phyloP scores from a whole-genome alignment of 2,797 vertebrate genomes.

The Ceryle rudis region DNA sequence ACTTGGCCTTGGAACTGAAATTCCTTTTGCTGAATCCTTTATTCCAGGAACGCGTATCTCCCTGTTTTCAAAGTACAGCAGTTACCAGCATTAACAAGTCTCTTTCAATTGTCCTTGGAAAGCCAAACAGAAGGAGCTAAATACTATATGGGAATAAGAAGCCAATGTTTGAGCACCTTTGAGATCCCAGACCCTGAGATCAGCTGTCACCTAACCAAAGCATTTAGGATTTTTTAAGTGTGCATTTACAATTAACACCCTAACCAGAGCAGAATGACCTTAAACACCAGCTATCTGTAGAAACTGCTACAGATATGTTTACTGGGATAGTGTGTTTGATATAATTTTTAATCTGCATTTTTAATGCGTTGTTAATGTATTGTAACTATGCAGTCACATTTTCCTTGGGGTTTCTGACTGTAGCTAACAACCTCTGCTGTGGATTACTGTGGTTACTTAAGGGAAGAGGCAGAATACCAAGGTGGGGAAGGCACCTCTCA shows the following conservation, averaged over 20 bases:
- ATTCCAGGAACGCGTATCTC: not conserved
- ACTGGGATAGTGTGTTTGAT: not conserved
- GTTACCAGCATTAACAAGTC: not conserved
- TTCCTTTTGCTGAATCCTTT: not conserved
- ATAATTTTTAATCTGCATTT: not conserved
- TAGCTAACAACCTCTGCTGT: not conserved
- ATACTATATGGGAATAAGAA: not conserved
- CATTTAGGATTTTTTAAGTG: not conserved
- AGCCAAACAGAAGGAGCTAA: not conserved
- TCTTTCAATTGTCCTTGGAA: conserved; percentile 12
- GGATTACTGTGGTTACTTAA: not conserved
- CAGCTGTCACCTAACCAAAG: not conserved
- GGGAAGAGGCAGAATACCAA: not conserved
- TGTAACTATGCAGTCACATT: not conserved
- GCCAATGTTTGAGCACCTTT: not conserved
- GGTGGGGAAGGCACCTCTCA: not conserved
- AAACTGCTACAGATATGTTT: not conserved
- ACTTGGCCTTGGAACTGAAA: not conserved
- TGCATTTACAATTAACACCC: not conserved
- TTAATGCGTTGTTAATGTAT: not conserved
- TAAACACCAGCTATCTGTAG: not conserved
- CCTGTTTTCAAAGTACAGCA: not conserved
- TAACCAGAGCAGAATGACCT: not conserved
- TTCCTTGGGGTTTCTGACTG: not conserved
- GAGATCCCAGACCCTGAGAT: not conserved